Conservation (phyloP, 1,140 invertebrate genomes). For the Latrodectus geometricus region DNA sequence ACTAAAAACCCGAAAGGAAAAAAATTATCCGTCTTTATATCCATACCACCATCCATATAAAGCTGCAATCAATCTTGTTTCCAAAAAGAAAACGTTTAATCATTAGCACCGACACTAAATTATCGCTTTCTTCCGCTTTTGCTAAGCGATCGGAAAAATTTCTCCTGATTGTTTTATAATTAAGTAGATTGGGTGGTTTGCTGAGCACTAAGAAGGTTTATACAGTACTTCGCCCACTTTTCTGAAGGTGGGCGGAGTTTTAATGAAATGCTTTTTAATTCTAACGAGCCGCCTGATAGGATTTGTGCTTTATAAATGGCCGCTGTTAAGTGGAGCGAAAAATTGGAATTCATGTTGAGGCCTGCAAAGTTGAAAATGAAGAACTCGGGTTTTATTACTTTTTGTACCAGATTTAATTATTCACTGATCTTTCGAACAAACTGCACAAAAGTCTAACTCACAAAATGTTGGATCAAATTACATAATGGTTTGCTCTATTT, state of each 20-base stretch:
- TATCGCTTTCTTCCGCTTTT: conserved; percentile 19
- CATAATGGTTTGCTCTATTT: no score
- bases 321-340: conserved; percentile 40
- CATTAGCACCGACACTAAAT: conserved; percentile 41
- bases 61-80: conserved; percentile 42
- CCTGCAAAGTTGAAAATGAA: not conserved
- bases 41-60: not conserved
- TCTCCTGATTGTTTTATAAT: conserved; percentile 52
- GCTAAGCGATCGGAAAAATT: conserved; percentile 46
- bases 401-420: not conserved
- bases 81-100: conserved; percentile 25
- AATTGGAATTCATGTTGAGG: conserved; percentile 4
- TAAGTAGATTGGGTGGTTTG: conserved; percentile 31
- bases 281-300: not conserved
- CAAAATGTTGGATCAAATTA: no score
- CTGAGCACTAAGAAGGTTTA: conserved; percentile 26
- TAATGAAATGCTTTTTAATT: conserved; percentile 46
- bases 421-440: no score
- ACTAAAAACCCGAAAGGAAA: not conserved
- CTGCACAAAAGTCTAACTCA: no score
- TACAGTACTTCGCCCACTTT: not conserved
- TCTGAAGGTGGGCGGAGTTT: not conserved
- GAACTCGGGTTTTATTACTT: not conserved
- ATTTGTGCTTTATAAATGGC: conserved; percentile 15
- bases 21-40: not conserved